phyloP scores from a whole-genome alignment of 64 coral and sea anemone genomes.

The Montipora efflorescens region DNA sequence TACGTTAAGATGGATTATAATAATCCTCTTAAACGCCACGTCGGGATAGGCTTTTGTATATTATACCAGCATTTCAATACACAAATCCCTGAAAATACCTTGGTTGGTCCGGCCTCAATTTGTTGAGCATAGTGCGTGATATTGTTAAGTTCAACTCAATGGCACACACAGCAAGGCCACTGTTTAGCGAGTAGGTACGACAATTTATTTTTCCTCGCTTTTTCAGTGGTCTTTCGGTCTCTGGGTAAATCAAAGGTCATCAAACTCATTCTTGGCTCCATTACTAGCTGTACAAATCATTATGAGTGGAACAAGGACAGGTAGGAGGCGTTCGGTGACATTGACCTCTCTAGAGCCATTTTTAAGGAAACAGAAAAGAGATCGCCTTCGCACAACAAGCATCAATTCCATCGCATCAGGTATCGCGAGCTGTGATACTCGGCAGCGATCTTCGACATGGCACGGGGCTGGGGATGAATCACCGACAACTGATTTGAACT shows the following conservation, averaged over 20 bases:
- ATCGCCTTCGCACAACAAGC: constrained; percentile 42
- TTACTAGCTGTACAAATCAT: not conserved
- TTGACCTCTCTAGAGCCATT: constrained; percentile 64
- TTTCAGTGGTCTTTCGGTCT: not conserved
- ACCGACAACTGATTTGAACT: not conserved
- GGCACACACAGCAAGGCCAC: not conserved
- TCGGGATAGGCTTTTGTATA: not conserved
- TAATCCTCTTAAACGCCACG: constrained; percentile 18
- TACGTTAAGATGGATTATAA: constrained; percentile 14
- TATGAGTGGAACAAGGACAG: constrained; percentile 15
- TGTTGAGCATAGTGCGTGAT: not conserved
- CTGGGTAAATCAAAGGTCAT: not conserved
- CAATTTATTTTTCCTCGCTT: not conserved
- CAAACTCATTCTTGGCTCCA: not conserved
- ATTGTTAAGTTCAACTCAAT: not conserved
- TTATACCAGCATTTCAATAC: not conserved
- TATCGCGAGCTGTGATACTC: constrained; percentile 27
- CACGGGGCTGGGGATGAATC: constrained; percentile 64
- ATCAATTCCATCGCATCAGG: constrained; percentile 78
- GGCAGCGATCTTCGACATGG: constrained; percentile 75
- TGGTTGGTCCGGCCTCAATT: not conserved
- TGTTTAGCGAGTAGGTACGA: not conserved
- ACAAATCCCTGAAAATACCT: constrained; percentile 10
- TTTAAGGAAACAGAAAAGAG: constrained; percentile 38
- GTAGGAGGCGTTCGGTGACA: constrained; percentile 60